Percentiles rank a stretch among this genome's conserved stretches.
phyloP scores from a whole-genome alignment of 2,888 invertebrate species.

The Nesidiocoris tenuis region DNA sequence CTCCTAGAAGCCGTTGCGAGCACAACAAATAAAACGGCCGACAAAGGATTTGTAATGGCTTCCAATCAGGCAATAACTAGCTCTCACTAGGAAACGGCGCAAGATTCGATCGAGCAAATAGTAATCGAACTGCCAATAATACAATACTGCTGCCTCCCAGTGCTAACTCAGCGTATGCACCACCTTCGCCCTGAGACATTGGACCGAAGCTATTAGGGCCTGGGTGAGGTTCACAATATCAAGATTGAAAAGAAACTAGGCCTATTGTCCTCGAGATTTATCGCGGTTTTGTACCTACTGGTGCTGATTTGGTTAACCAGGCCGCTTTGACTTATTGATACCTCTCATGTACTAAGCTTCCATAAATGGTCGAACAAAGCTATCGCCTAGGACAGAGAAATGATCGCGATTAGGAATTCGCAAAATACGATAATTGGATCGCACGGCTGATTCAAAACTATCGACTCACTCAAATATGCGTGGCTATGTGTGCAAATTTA shows the following conservation, averaged over 20 bases:
- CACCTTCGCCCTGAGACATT: neutral
- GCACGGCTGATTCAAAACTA: neutral
- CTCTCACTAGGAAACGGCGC: too few relatives aligned
- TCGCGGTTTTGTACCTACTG: constrained; percentile 10
- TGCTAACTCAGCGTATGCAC: neutral
- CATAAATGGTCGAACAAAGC: constrained; percentile 12
- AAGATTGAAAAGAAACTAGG: neutral
- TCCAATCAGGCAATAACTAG: too few relatives aligned
- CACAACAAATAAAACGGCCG: too few relatives aligned
- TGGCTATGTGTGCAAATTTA: too few relatives aligned
- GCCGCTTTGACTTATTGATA: constrained; percentile 33
- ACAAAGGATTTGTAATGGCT: too few relatives aligned
- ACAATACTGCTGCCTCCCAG: neutral
- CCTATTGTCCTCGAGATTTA: constrained; percentile 21
- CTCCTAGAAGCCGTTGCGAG: too few relatives aligned
- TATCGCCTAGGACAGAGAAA: neutral
- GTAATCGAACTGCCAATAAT: neutral
- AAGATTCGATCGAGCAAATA: neutral
- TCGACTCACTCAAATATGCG: too few relatives aligned
- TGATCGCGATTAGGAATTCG: neutral
- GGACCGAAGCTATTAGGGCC: neutral
- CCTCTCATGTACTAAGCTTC: constrained; percentile 14
- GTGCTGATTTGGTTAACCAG: constrained; percentile 38
- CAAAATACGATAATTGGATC: neutral
- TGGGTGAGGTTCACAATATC: neutral